These are phyloP conservation scores for Eledona agricola DNA, from an alignment of 2,888 invertebrate genomes.

Conservation along the genomic window DNA sequence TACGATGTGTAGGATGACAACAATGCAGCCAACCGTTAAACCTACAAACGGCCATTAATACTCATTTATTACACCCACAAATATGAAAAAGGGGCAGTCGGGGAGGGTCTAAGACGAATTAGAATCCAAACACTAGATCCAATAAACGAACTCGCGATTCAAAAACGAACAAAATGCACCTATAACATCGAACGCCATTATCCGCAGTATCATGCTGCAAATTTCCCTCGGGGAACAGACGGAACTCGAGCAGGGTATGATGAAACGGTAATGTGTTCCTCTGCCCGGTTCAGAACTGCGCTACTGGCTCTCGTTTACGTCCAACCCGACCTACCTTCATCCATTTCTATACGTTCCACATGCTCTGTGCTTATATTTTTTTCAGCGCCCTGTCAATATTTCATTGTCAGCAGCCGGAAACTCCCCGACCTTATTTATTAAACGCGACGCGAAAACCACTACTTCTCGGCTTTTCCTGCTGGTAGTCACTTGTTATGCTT, in stretches of 20 bases:
- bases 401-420: slow-evolving; percentile 17
- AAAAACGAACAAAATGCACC: slow-evolving; percentile 55
- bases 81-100: too few relatives aligned
- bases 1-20: neutral
- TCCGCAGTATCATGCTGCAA: slow-evolving; percentile 58
- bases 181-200: slow-evolving; percentile 59
- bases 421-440: slow-evolving; percentile 10
- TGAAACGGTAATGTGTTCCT: slow-evolving; percentile 53
- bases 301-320: slow-evolving; percentile 13
- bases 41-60: slow-evolving; percentile 2
- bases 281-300: slow-evolving; percentile 17
- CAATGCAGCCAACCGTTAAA: slow-evolving; percentile 1
- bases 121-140: slow-evolving; percentile 20
- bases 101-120: too few relatives aligned
- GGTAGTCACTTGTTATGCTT: slow-evolving; percentile 20
- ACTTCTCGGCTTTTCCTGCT: slow-evolving; percentile 5
- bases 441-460: neutral
- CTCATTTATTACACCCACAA: neutral
- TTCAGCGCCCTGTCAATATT: slow-evolving; percentile 16
- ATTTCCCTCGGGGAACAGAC: slow-evolving; percentile 59
- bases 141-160: slow-evolving; percentile 39
- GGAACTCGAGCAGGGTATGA: slow-evolving; percentile 50
- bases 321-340: slow-evolving; percentile 28
- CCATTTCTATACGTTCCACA: slow-evolving; percentile 7
- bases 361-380: slow-evolving; percentile 8